Conservation (phyloP, 2,888 invertebrate species). For the Nesidiocoris tenuis region DNA sequence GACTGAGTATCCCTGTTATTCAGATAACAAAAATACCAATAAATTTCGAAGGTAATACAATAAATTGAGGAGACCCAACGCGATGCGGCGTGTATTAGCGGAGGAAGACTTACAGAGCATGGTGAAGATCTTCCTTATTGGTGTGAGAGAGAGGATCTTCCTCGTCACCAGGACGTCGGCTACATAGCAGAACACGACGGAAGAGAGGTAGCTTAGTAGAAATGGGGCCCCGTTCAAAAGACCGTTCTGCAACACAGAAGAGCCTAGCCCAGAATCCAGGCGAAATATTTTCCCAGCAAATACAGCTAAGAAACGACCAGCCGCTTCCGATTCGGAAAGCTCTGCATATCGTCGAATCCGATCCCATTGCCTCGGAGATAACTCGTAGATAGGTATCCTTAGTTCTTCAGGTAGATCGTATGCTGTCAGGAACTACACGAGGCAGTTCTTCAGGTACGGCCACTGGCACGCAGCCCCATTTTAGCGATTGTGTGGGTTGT, state of each 20-base stretch:
- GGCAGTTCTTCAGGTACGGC: no score
- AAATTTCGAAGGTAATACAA: no score
- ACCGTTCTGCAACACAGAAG: slow-evolving; percentile 58
- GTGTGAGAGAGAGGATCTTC: slow-evolving; percentile 63
- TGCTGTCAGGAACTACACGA: no score
- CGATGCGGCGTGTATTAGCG: background rate
- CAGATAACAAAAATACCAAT: no score
- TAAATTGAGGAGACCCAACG: no score
- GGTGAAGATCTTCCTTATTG: slow-evolving; percentile 68
- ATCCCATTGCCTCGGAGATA: no score
- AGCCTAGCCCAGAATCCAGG: slow-evolving; percentile 51
- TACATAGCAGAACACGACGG: slow-evolving; percentile 68
- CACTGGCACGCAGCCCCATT: no score
- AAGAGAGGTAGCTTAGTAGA: slow-evolving; percentile 68
- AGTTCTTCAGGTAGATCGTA: no score
- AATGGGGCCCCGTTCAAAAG: slow-evolving; percentile 68
- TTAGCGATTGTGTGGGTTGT: no score
- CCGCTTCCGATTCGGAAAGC: background rate
- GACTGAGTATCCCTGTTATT: no score
- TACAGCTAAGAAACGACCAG: background rate
- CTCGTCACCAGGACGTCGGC: slow-evolving; percentile 65
- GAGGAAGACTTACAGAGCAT: slow-evolving; percentile 57
- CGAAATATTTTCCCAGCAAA: slow-evolving; percentile 15
- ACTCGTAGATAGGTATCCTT: no score
- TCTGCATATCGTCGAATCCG: no score